Conservation (phyloP, 1,140 invertebrate genomes). For the Plectus sambesii region DNA sequence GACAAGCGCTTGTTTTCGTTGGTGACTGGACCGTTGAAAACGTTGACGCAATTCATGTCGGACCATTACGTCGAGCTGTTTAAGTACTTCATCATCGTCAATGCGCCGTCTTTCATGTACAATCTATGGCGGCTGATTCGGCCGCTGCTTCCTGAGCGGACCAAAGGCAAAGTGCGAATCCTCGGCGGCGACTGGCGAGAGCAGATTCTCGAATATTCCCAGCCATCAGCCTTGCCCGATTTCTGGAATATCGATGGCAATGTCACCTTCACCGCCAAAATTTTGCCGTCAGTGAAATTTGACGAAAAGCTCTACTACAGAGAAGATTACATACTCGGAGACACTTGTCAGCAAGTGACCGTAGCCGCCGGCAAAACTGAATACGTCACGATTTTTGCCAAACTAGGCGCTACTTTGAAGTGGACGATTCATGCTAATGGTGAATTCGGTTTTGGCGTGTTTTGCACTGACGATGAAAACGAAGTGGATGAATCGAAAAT, state of each 20-base stretch:
- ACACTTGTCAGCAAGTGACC: conserved; percentile 14
- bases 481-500: conserved; percentile 21
- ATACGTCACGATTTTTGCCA: conserved; percentile 20
- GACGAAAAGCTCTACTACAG: conserved; percentile 20
- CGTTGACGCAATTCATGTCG: conserved; percentile 35
- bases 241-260: conserved; percentile 21
- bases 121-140: conserved; percentile 27
- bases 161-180: conserved; percentile 34
- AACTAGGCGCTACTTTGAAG: conserved; percentile 15
- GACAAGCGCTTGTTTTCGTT: conserved; percentile 30
- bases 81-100: conserved; percentile 33
- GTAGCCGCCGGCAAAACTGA: conserved; percentile 25
- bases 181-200: conserved; percentile 30
- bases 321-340: conserved; percentile 1
- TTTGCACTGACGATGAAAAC: conserved; percentile 22
- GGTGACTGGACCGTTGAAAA: conserved; percentile 26
- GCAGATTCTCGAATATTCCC: conserved; percentile 27
- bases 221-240: conserved; percentile 14
- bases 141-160: conserved; percentile 29
- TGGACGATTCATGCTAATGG: conserved; percentile 23
- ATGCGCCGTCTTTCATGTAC: conserved; percentile 27
- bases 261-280: conserved; percentile 8
- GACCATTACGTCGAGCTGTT: conserved; percentile 38
- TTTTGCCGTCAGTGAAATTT: conserved; percentile 22
- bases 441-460: conserved; percentile 29